Evolutionary conservation across 2,797 vertebrate species (phyloP).

Genomic region (Taeniopygia guttata): DNA sequence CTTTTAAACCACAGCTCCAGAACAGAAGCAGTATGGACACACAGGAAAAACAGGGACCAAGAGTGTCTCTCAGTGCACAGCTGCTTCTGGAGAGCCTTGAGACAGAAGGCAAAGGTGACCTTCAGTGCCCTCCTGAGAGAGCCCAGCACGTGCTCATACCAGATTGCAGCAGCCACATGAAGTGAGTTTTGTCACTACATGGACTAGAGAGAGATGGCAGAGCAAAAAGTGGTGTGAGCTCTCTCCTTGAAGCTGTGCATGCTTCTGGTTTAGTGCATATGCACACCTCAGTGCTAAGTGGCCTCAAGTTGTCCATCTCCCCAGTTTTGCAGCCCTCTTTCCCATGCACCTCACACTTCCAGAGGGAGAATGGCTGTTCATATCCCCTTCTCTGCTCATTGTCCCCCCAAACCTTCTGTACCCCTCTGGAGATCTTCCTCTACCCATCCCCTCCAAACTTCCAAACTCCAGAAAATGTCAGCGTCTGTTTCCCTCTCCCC

Average conservation of each 20-base stretch:
- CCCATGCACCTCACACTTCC: not conserved
- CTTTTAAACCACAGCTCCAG: not conserved
- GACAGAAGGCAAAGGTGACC: not conserved
- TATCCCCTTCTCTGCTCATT: not conserved
- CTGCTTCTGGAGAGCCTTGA: not conserved
- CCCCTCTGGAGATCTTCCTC: not conserved
- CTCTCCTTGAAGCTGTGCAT: not conserved
- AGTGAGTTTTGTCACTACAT: not conserved
- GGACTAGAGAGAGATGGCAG: not conserved
- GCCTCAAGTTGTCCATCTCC: not conserved
- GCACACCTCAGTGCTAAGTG: not conserved
- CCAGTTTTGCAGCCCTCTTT: not conserved
- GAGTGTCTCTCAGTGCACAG: not conserved
- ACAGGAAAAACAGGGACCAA: not conserved
- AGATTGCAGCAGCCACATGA: not conserved
- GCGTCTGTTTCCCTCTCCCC: not conserved
- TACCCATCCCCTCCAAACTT: not conserved
- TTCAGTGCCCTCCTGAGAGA: not conserved
- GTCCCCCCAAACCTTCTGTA: not conserved
- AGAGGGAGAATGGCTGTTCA: not conserved
- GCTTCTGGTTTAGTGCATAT: not conserved
- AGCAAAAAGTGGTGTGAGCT: not conserved
- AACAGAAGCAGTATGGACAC: not conserved
- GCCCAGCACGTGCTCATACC: fast-evolving
- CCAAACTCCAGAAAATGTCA: not conserved